phyloP scores from a whole-genome alignment of 2,113 vertebrate genomes.

The Grus americana region DNA sequence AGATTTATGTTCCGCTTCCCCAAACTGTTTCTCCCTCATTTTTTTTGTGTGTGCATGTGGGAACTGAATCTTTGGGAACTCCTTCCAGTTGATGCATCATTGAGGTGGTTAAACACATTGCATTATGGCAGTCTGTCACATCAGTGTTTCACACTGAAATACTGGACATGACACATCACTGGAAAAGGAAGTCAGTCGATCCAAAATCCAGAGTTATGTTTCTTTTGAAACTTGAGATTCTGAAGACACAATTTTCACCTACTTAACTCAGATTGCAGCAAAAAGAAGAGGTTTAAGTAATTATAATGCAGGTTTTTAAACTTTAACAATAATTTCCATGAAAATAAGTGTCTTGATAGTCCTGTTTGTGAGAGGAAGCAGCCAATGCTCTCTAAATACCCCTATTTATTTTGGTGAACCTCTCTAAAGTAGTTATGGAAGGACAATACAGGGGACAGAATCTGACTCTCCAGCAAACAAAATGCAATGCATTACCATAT shows the following conservation, averaged over 20 bases:
- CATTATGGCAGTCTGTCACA: conserved; percentile 65
- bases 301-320: background rate
- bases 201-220: conserved; percentile 17
- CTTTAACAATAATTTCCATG: background rate
- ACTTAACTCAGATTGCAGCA: background rate
- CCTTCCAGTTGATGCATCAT: conserved; percentile 42
- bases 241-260: conserved; percentile 13
- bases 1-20: conserved; percentile 49
- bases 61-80: conserved; percentile 59
- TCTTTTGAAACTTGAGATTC: conserved; percentile 50
- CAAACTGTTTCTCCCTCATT: conserved; percentile 14
- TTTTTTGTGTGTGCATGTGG: conserved; percentile 32
- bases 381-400: background rate
- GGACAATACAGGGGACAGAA: background rate
- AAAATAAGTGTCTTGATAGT: background rate
- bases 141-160: conserved; percentile 55
- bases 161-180: conserved; percentile 49
- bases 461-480: background rate
- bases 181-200: background rate
- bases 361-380: background rate
- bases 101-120: conserved; percentile 48
- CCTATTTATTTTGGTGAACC: background rate
- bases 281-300: background rate
- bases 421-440: background rate
- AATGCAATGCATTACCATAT: background rate